Percentiles rank a stretch among this genome's conserved stretches.
Evolutionary conservation across 1,140 invertebrate species (phyloP).

Genomic region (Drosophila persimilis): DNA sequence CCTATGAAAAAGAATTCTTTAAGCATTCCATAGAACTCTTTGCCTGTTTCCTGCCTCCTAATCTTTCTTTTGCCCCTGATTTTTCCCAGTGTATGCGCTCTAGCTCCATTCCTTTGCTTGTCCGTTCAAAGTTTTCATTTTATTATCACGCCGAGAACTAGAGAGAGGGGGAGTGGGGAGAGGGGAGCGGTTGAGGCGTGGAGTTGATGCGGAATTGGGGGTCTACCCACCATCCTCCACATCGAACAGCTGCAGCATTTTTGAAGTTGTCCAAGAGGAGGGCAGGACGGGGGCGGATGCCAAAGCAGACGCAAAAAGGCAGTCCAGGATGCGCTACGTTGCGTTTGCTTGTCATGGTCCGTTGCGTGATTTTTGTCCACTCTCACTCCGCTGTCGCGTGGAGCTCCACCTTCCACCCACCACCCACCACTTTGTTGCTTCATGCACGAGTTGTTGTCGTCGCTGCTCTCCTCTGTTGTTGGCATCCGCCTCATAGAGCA

Average conservation of each 20-base stretch:
- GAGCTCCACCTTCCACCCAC: slow-evolving; percentile 1
- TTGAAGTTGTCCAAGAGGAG: slow-evolving; percentile 59
- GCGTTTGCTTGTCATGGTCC: slow-evolving; percentile 79
- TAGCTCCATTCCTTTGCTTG: slow-evolving; percentile 47
- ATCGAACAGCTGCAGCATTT: slow-evolving; percentile 68
- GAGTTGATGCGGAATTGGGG: background rate
- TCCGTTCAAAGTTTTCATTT: slow-evolving; percentile 71
- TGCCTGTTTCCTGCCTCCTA: too few relatives aligned
- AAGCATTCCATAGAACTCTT: too few relatives aligned
- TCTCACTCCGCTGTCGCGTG: slow-evolving; percentile 5
- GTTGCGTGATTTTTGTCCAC: slow-evolving; percentile 75
- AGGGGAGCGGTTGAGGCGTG: too few relatives aligned
- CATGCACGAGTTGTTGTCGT: slow-evolving; percentile 73
- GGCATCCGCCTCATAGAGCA: slow-evolving; percentile 57
- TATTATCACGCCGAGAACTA: slow-evolving; percentile 72
- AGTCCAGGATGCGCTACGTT: slow-evolving; percentile 75
- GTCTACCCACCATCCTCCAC: background rate
- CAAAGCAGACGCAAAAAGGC: slow-evolving; percentile 42
- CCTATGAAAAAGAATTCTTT: too few relatives aligned
- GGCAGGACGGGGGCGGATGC: slow-evolving; percentile 7
- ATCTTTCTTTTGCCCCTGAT: background rate
- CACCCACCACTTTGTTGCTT: slow-evolving; percentile 30
- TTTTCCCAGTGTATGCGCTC: slow-evolving; percentile 14
- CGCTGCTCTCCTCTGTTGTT: slow-evolving; percentile 7
- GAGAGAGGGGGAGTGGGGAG: slow-evolving; percentile 7